These are phyloP conservation scores for Rapana venosa DNA, from an alignment of 2,888 invertebrate species.

Conservation along the genomic window DNA sequence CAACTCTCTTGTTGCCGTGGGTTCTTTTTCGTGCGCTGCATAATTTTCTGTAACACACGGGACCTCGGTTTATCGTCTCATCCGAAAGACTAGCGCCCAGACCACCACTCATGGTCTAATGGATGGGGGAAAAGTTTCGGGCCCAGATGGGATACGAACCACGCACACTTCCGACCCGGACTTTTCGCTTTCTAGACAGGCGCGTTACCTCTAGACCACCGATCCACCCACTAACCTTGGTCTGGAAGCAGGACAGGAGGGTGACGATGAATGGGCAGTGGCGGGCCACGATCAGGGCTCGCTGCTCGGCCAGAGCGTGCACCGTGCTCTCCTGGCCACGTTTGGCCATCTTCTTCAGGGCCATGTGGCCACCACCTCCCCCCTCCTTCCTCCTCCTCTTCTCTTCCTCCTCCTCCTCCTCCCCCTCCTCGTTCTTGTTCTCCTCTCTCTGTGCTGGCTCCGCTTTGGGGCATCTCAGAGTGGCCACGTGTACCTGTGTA, in stretches of 20 bases:
- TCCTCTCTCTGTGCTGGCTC: not conserved
- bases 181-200: no score
- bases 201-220: no score
- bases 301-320: constrained; percentile 35
- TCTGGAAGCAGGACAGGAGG: constrained; percentile 37
- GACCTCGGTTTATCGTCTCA: no score
- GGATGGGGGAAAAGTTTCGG: no score
- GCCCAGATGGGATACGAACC: no score
- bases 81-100: no score
- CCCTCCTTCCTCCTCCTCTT: not conserved
- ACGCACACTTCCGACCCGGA: no score
- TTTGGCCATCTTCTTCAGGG: constrained; percentile 37
- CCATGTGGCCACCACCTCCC: not conserved
- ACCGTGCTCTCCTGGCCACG: constrained; percentile 23
- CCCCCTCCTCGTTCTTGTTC: not conserved
- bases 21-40: no score
- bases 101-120: no score
- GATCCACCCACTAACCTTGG: constrained; percentile 21
- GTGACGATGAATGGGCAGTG: constrained; percentile 37
- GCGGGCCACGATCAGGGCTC: constrained; percentile 14
- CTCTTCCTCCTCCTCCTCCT: not conserved
- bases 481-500: constrained; percentile 25
- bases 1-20: no score
- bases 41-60: no score
- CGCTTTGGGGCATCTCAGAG: not conserved